Percentiles rank a stretch among this genome's conserved stretches.
Evolutionary conservation across 2,113 vertebrate species (phyloP).

Genomic region (Seriola quinqueradiata): DNA sequence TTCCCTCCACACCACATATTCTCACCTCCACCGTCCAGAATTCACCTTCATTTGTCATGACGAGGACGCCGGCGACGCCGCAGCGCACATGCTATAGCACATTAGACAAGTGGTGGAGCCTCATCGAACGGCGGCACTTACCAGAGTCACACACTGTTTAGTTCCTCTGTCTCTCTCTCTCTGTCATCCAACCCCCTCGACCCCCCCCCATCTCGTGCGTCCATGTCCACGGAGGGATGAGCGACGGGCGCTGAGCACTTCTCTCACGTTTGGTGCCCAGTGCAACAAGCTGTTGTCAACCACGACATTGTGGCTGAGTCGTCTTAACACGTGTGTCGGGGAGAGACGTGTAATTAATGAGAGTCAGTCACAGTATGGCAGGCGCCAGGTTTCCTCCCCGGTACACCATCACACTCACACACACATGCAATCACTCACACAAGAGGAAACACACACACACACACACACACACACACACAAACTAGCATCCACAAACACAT

Average conservation of each 20-base stretch:
- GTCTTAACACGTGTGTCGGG: constrained; percentile 16
- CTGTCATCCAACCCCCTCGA: constrained; percentile 12
- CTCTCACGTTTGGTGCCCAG: constrained; percentile 43
- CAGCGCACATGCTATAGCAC: constrained; percentile 59
- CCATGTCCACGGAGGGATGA: constrained; percentile 51
- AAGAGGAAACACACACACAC: neutral
- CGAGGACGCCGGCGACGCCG: constrained; percentile 53
- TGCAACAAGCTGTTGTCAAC: constrained; percentile 62
- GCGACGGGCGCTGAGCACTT: constrained; percentile 41
- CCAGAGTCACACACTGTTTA: constrained; percentile 58
- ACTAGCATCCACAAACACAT: constrained; percentile 6
- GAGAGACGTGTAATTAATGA: constrained; percentile 67
- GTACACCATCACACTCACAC: constrained; percentile 18
- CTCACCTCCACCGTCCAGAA: constrained; percentile 10
- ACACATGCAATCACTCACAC: constrained; percentile 9
- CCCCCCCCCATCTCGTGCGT: constrained; percentile 23
- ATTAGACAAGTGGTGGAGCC: constrained; percentile 66
- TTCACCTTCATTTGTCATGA: constrained; percentile 72
- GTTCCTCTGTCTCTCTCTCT: constrained; percentile 15
- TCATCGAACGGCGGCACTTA: constrained; percentile 63
- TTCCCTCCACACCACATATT: neutral
- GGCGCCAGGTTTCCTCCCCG: constrained; percentile 46
- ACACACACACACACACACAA: too few species aligned
- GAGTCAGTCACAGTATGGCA: constrained; percentile 51
- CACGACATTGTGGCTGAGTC: constrained; percentile 40